Evolutionary conservation across 2,797 vertebrate genomes (phyloP).

Genomic region (Stomatorhinus walkeri): DNA sequence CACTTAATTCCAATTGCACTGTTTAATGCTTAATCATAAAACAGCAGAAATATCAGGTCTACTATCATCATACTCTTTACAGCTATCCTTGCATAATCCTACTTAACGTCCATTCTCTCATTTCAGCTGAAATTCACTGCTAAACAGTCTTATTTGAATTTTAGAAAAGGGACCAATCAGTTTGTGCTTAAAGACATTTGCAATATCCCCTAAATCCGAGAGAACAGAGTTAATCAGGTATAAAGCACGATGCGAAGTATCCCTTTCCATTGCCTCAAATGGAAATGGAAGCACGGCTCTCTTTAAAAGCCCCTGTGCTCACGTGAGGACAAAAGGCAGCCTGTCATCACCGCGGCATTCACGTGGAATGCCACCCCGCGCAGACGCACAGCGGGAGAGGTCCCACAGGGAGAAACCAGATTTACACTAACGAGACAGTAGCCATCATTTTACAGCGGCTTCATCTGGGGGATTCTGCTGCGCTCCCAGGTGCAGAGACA

Average conservation of each 20-base stretch:
- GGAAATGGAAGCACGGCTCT: background rate
- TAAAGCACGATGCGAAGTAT: background rate
- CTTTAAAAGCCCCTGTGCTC: background rate
- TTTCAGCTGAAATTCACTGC: conserved; percentile 3
- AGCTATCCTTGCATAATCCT: background rate
- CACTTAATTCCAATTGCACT: background rate
- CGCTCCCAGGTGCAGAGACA: background rate
- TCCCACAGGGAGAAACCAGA: background rate
- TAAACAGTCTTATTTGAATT: conserved; percentile 17
- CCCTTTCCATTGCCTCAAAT: background rate
- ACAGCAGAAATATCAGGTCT: background rate
- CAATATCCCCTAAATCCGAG: conserved; percentile 5
- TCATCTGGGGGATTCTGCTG: conserved; percentile 13
- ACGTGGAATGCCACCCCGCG: background rate
- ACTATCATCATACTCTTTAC: background rate
- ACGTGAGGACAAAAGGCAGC: conserved; percentile 1
- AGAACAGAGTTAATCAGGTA: conserved; percentile 7
- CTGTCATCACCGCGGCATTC: conserved; percentile 1
- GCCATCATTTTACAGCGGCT: conserved; percentile 17
- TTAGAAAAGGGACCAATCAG: conserved; percentile 13
- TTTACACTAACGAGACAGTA: conserved; percentile 25
- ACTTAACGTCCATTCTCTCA: background rate
- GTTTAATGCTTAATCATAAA: background rate
- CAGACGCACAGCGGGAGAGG: background rate
- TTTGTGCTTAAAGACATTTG: conserved; percentile 7